These are phyloP conservation scores for Tetraodon nigroviridis DNA, from an alignment of 2,113 vertebrate species.

Conservation along the genomic window DNA sequence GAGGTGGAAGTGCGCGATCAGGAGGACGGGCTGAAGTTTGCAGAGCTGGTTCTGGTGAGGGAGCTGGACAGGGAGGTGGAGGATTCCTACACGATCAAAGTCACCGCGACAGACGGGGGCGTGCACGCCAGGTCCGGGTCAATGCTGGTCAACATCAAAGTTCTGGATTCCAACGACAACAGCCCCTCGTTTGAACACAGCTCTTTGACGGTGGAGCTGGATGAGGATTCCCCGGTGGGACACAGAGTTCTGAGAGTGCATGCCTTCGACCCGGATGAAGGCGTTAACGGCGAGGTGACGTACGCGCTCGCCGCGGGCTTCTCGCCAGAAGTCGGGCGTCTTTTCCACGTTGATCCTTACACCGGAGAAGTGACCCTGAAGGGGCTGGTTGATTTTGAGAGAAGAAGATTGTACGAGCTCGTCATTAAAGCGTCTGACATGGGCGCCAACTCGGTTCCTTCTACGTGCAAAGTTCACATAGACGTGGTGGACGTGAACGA, in stretches of 20 bases:
- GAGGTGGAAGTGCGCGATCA: conserved; percentile 54
- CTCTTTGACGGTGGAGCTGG: conserved; percentile 67
- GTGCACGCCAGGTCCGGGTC: conserved; percentile 51
- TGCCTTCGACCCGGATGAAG: conserved; percentile 73
- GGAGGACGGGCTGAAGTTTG: conserved; percentile 68
- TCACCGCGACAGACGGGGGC: conserved; percentile 66
- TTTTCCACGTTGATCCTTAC: conserved; percentile 69
- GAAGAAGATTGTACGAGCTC: conserved; percentile 64
- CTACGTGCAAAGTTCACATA: conserved; percentile 66
- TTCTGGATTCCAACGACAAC: conserved; percentile 78
- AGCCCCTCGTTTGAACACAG: conserved; percentile 72
- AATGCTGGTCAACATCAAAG: conserved; percentile 61
- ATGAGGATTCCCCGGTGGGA: conserved; percentile 70
- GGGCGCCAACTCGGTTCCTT: conserved; percentile 57
- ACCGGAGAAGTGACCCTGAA: conserved; percentile 69
- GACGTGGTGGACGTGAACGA: conserved; percentile 76
- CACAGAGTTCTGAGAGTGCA: conserved; percentile 68
- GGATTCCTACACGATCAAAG: conserved; percentile 63
- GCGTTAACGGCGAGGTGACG: conserved; percentile 69
- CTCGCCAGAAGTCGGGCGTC: conserved; percentile 35
- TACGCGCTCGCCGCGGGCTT: conserved; percentile 64
- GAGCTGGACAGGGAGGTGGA: conserved; percentile 71
- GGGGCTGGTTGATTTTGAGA: conserved; percentile 69
- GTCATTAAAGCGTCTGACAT: conserved; percentile 66
- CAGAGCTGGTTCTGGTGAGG: conserved; percentile 67